These are phyloP conservation scores for Notodonta ziczac DNA, from an alignment of 2,888 invertebrate genomes.

Conservation along the genomic window DNA sequence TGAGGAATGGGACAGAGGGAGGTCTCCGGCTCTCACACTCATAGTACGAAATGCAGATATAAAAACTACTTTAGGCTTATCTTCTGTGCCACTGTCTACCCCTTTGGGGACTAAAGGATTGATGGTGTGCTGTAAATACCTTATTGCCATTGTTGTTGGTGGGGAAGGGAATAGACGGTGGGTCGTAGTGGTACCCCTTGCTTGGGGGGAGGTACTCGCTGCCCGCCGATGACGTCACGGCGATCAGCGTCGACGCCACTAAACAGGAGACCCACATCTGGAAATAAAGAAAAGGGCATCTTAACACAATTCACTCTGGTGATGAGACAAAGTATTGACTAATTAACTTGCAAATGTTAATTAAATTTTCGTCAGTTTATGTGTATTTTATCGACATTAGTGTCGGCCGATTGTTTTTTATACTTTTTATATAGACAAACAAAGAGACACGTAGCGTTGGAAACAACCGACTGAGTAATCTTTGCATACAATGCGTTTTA, in stretches of 20 bases:
- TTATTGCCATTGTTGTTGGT: constrained; percentile 56
- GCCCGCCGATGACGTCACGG: constrained; percentile 86
- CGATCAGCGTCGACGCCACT: constrained; percentile 72
- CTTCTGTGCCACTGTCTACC: no score
- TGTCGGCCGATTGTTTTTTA: constrained; percentile 9
- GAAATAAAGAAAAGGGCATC: constrained; percentile 2
- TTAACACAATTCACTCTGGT: no score
- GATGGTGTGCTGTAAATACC: constrained; percentile 30
- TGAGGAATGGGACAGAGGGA: no score
- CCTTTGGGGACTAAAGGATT: no score
- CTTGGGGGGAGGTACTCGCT: constrained; percentile 91
- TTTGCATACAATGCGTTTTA: constrained; percentile 49
- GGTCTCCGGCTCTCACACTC: no score
- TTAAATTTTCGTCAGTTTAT: neutral
- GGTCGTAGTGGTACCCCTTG: constrained; percentile 90
- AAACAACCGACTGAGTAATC: constrained; percentile 18
- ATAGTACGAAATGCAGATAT: no score
- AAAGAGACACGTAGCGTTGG: constrained; percentile 15
- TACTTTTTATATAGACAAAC: constrained; percentile 13
- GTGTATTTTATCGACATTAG: neutral
- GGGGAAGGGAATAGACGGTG: constrained; percentile 86
- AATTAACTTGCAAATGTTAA: neutral
- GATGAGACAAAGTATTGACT: no score
- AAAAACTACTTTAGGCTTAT: no score
- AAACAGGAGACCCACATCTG: constrained; percentile 82